These are phyloP conservation scores for Drosophila parthenogenetica DNA, from an alignment of 2,888 invertebrate genomes.

Conservation along the genomic window DNA sequence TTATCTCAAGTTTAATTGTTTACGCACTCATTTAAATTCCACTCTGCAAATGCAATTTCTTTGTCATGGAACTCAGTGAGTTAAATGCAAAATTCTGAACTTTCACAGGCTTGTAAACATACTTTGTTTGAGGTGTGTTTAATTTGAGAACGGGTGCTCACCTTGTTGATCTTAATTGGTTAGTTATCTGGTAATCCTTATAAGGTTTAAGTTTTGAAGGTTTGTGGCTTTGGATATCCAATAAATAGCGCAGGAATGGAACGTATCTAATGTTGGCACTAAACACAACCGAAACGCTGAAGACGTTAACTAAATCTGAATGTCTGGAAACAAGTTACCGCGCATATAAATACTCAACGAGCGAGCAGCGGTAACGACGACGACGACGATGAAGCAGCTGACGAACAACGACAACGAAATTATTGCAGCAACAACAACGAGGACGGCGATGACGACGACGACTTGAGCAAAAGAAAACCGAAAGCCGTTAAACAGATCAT, in stretches of 20 bases:
- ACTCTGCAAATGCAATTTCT: constrained; percentile 38
- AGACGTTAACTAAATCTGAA: constrained; percentile 84
- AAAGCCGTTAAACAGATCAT: constrained; percentile 81
- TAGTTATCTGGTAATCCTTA: constrained; percentile 66
- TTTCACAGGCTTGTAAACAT: not conserved
- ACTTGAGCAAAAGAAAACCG: constrained; percentile 65
- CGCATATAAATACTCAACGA: constrained; percentile 79
- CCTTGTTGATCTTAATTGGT: constrained; percentile 63
- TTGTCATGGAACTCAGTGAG: constrained; percentile 28
- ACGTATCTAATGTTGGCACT: constrained; percentile 27
- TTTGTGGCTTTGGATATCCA: constrained; percentile 47
- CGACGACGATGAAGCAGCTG: constrained; percentile 34
- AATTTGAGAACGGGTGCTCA: constrained; percentile 47
- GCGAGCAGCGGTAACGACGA: constrained; percentile 25
- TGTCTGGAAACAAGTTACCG: constrained; percentile 82
- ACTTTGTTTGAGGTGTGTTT: not conserved
- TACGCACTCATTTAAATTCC: constrained; percentile 66
- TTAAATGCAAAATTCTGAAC: constrained; percentile 19
- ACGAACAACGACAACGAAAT: constrained; percentile 29
- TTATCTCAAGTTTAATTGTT: constrained; percentile 41
- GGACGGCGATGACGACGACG: constrained; percentile 22
- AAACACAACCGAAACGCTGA: constrained; percentile 72
- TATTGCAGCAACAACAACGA: constrained; percentile 28
- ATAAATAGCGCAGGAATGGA: constrained; percentile 43
- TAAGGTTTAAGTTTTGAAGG: constrained; percentile 13